A percentile compares a stretch with the other conserved stretches of the same genome.
Conservation (phyloP, 2,888 invertebrate species). For the Amphipoea oculea region DNA sequence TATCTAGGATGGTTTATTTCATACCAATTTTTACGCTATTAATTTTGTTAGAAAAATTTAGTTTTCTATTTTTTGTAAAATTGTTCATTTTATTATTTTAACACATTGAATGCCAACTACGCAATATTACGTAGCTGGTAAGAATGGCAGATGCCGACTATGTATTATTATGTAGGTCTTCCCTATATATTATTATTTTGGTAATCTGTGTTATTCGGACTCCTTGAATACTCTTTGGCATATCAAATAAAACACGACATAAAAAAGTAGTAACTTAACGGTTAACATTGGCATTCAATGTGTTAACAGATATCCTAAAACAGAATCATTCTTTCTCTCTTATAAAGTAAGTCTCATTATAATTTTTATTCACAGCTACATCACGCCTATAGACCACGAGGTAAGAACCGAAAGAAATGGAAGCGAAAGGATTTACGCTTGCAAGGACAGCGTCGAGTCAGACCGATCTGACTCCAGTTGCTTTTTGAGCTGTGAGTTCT, state of each 20-base stretch:
- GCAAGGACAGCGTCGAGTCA: constrained; percentile 83
- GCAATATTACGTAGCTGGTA: no score
- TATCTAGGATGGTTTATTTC: background rate
- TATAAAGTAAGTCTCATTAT: background rate
- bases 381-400: constrained; percentile 88
- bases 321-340: background rate
- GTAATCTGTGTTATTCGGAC: no score
- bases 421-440: constrained; percentile 79
- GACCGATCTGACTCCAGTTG: constrained; percentile 88
- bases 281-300: no score
- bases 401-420: constrained; percentile 79
- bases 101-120: no score
- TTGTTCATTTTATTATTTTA: no score
- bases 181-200: no score
- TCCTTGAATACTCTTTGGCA: no score
- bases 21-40: background rate
- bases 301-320: background rate
- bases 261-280: no score
- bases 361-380: constrained; percentile 80
- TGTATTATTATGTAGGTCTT: no score
- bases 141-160: no score
- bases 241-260: no score
- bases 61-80: no score
- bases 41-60: background rate
- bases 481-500: constrained; percentile 89